These are phyloP conservation scores for Eupleurogrammus muticus DNA, from an alignment of 2,797 vertebrate genomes.

Conservation along the genomic window DNA sequence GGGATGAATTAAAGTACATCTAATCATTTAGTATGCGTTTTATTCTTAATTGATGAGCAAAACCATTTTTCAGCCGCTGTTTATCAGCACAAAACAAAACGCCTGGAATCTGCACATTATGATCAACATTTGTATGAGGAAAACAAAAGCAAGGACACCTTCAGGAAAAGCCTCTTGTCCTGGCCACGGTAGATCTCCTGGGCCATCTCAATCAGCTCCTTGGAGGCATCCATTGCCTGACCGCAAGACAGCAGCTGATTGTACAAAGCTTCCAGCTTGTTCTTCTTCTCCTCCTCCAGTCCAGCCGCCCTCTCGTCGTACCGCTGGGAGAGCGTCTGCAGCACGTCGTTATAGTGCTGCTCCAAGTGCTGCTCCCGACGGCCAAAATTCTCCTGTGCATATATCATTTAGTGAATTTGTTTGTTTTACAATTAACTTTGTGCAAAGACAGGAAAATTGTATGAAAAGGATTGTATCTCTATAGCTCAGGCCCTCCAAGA, in stretches of 20 bases:
- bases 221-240: conserved; percentile 87
- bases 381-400: conserved; percentile 92
- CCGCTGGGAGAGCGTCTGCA: conserved; percentile 90
- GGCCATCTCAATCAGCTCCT: conserved; percentile 90
- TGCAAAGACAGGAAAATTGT: not conserved
- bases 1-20: too few species aligned
- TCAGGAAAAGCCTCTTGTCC: conserved; percentile 89
- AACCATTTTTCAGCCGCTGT: not conserved
- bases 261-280: conserved; percentile 91
- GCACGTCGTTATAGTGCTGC: conserved; percentile 91
- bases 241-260: conserved; percentile 91
- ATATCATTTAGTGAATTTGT: conserved; percentile 1
- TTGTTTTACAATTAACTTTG: not conserved
- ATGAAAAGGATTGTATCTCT: conserved; percentile 5
- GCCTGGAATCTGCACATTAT: not conserved
- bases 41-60: not conserved
- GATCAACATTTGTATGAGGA: too few species aligned
- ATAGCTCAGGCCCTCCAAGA: not conserved
- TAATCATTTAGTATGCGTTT: not conserved
- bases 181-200: conserved; percentile 86
- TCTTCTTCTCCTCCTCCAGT: conserved; percentile 91
- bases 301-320: conserved; percentile 86
- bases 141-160: conserved; percentile 80
- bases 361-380: conserved; percentile 95
- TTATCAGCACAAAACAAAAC: not conserved